Evolutionary conservation across 2,888 invertebrate species (phyloP).

Genomic region (Sycophila texana): DNA sequence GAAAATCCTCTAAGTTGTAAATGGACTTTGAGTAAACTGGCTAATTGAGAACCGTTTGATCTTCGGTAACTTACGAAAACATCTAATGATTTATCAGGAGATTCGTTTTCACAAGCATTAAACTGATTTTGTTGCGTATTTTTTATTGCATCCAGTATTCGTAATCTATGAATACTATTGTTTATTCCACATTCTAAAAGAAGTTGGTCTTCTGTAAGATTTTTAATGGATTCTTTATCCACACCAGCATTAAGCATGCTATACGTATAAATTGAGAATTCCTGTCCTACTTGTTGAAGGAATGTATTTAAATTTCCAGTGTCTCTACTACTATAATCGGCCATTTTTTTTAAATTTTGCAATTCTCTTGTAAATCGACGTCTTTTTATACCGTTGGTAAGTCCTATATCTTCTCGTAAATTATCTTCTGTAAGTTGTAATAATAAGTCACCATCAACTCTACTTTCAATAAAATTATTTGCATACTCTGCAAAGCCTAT

Average conservation of each 20-base stretch:
- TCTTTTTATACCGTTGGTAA: slow-evolving; percentile 94
- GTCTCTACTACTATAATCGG: slow-evolving; percentile 96
- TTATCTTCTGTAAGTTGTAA: slow-evolving; percentile 94
- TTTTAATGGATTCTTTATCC: slow-evolving; percentile 90
- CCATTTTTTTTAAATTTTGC: slow-evolving; percentile 94
- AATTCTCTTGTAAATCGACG: slow-evolving; percentile 95
- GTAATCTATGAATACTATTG: slow-evolving; percentile 95
- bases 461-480: slow-evolving; percentile 89
- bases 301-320: slow-evolving; percentile 92
- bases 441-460: slow-evolving; percentile 97
- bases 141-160: slow-evolving; percentile 92
- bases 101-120: slow-evolving; percentile 78
- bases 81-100: slow-evolving; percentile 92
- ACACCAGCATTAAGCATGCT: slow-evolving; percentile 96
- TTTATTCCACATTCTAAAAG: slow-evolving; percentile 91
- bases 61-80: slow-evolving; percentile 98
- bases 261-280: slow-evolving; percentile 97
- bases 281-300: slow-evolving; percentile 88
- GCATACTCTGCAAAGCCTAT: slow-evolving; percentile 94
- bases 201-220: slow-evolving; percentile 93
- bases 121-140: slow-evolving; percentile 73
- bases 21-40: slow-evolving; percentile 96
- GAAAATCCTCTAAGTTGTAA: slow-evolving; percentile 96
- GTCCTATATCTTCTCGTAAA: slow-evolving; percentile 93
- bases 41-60: slow-evolving; percentile 97